Base-by-base conservation (phyloP, 2,113 vertebrate species). In the Tricholaema leucomelas region DNA sequence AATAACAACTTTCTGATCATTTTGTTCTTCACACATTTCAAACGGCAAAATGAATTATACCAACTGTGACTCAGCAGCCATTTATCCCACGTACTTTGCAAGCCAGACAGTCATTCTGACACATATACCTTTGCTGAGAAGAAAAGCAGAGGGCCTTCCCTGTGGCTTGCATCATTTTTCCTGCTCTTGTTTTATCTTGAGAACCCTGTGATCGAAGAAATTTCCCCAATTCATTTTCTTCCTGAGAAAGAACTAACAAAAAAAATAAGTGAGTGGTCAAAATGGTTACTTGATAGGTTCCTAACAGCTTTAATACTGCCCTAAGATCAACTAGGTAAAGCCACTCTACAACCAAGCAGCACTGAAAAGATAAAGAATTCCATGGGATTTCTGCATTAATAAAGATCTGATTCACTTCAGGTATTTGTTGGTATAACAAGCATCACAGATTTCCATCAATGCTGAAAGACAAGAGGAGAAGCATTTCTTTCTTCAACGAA, bases 151-250 rank as follows among this genome's bases (percentile, higher is more conserved):
- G 98, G 2, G 99, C 98, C 96, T 99, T 99, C 79, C 99, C 99
- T 3, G 99, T 98, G 18, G 99, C 99, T 97, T 99, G 99, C 99
- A 99, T 99, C 98, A 99, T 99, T 96, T 99, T 99, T 83, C 99
- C 99, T 25, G 99, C 99, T 94, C 98, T 97, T 40, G 98, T 99
- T 98, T 99, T 99, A 96, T 99, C 98, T 96, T 99, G 99, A 82
- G 98, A 98, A 78, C 99, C 99, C 96, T 99, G 99, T 10, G 98
- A 98, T 91, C 99, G 98, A 91, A 99, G 98, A 97, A 99, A 99
- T 64, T 98, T 98, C 11, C 99, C 99, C 97, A 99, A 90, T 96
- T 99, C 99, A 46, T 99, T 99, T 98, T 99, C 99, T 95, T 99
- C 99, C 95, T 99, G 99, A 86, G 99, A 99, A 61, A 99, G 96